Conservation (phyloP, 2,113 vertebrate genomes). For the Sterrhoptilus dennistouni region DNA sequence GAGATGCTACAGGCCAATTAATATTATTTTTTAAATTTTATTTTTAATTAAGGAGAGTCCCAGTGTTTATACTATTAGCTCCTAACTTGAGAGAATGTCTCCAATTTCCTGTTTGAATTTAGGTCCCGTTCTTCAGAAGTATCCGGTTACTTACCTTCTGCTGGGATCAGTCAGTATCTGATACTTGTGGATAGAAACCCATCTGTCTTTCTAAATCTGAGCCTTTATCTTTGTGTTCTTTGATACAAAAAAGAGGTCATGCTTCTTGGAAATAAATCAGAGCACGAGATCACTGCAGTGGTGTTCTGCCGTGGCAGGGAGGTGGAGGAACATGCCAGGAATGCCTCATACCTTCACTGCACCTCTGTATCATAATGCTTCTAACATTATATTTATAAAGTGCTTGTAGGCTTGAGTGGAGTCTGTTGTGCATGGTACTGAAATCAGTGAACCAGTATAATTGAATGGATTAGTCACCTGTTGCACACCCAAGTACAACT, state of each 20-base stretch:
- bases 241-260: constrained; percentile 12
- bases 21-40: neutral
- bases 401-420: neutral
- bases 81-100: neutral
- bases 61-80: neutral
- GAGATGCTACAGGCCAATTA: neutral
- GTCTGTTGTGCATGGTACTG: neutral
- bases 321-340: neutral
- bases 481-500: neutral
- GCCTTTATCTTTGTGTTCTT: constrained; percentile 34
- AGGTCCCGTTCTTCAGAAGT: neutral
- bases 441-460: neutral
- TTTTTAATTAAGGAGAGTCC: neutral
- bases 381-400: neutral
- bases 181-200: constrained; percentile 24
- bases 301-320: neutral
- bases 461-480: neutral
- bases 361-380: neutral
- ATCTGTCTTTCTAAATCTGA: constrained; percentile 54
- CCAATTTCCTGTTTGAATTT: constrained; percentile 48
- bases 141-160: constrained; percentile 31
- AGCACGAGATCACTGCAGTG: neutral
- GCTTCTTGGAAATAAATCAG: constrained; percentile 7
- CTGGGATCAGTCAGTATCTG: constrained; percentile 46
- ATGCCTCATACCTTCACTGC: neutral